Evolutionary conservation across 2,888 invertebrate genomes (phyloP), one percentile per base, ranked within the genome.

Genomic region (Macaria liturata): DNA sequence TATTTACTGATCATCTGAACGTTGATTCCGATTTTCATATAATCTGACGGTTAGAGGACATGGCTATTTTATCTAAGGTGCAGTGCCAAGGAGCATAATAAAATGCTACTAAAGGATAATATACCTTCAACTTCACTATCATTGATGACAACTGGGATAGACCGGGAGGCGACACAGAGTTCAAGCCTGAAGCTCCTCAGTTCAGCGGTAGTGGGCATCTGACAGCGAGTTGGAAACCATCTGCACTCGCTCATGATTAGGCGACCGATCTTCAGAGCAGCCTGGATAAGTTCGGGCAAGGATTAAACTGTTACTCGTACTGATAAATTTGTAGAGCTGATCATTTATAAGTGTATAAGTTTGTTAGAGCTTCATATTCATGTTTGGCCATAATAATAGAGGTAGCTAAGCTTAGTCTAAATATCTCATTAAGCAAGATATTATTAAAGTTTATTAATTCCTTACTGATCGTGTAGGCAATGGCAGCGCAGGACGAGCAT

Each of bases 401-500:
- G 20, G 20, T 20, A 20, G 20, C 20, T 1, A 20, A 20, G 20
- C 2, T 20, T 20, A 2, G 20, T 20, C 20, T 20, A 20, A 2
- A 20, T 20, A 20, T 20, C 1, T 20, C 20, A 20, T 20, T 20
- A 20, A 1, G 1, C 20, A 20, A 2, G 20, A 20, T 1, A 20
- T 1, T 20, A 20, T 20, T 20, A 20, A 20, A 20, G 2, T 20
- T 20, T 1, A 20, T 20, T 20, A 1, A 50, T 49, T 47, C 74
- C 83, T 83, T 68, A 89, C 90, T 40, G 77, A 64, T 72, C 83
- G 80, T 8, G 88, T 70, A 31, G 85, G 87, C 40, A 84, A 49
- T 1, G 90, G 90, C 50, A 90, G 66, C 7, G 84, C 79, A n/a
- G 90, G 89, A 3, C 80, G 81, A 0, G 75, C 81, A 49, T 91